These are phyloP conservation scores for Heptranchias perlo DNA, from an alignment of 2,113 vertebrate genomes.

Conservation along the genomic window DNA sequence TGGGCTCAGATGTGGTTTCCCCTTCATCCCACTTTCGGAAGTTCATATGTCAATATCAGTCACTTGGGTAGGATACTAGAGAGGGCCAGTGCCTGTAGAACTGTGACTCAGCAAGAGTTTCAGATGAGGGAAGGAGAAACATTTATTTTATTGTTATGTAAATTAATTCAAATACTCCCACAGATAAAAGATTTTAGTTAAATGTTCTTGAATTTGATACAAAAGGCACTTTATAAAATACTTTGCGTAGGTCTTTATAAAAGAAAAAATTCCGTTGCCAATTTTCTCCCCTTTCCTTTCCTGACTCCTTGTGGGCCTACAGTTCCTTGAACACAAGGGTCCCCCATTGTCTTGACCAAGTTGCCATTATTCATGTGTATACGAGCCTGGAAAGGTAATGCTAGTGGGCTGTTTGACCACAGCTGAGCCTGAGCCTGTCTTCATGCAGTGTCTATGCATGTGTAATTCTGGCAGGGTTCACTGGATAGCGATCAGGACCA, in stretches of 20 bases:
- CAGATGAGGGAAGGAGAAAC: too few relatives aligned
- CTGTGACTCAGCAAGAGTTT: too few relatives aligned
- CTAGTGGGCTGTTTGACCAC: neutral
- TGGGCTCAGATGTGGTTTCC: too few relatives aligned
- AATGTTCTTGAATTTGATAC: neutral
- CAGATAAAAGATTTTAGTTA: too few relatives aligned
- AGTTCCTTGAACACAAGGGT: neutral
- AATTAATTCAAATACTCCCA: too few relatives aligned
- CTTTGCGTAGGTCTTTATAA: neutral
- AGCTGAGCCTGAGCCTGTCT: neutral
- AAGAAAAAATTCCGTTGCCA: neutral
- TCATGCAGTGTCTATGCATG: neutral
- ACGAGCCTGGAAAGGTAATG: neutral
- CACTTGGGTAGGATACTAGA: neutral
- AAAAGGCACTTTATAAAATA: neutral
- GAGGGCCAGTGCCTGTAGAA: neutral
- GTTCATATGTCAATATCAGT: too few relatives aligned
- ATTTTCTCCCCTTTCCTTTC: neutral
- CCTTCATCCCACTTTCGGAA: too few relatives aligned
- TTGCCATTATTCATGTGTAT: neutral
- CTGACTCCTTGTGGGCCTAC: neutral
- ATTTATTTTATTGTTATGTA: too few relatives aligned
- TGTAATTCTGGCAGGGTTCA: neutral
- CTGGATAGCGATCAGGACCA: neutral
- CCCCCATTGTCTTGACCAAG: neutral